Conservation (phyloP, 1,140 invertebrate species). For the Vanessa atalanta region DNA sequence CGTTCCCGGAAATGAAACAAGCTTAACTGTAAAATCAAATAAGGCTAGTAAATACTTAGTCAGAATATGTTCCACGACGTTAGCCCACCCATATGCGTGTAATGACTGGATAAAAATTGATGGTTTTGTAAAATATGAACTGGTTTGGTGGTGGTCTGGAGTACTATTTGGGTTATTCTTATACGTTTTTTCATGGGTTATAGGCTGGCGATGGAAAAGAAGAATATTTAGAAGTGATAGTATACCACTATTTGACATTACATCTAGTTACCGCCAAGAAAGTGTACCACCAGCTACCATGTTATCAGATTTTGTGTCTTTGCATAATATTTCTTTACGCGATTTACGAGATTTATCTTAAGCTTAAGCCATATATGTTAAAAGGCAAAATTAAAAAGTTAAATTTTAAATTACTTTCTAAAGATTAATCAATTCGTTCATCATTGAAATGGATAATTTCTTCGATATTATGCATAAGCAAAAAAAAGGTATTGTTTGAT, state of each 20-base stretch:
- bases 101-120: slow-evolving; percentile 47
- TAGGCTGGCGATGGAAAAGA: slow-evolving; percentile 41
- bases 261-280: slow-evolving; percentile 42
- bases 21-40: slow-evolving; percentile 44
- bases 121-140: slow-evolving; percentile 20
- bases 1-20: slow-evolving; percentile 46
- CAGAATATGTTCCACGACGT: slow-evolving; percentile 58
- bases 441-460: too few species aligned
- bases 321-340: slow-evolving; percentile 7
- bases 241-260: slow-evolving; percentile 51
- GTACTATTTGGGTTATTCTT: slow-evolving; percentile 54
- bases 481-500: too few species aligned
- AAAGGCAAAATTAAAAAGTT: background rate
- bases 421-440: too few species aligned
- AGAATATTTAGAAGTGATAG: slow-evolving; percentile 39
- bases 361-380: background rate
- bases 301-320: slow-evolving; percentile 46
- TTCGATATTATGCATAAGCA: too few species aligned
- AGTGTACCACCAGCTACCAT: slow-evolving; percentile 50
- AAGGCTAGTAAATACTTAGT: slow-evolving; percentile 54
- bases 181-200: slow-evolving; percentile 43
- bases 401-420: background rate
- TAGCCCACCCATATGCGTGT: slow-evolving; percentile 58
- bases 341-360: slow-evolving; percentile 14
- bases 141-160: slow-evolving; percentile 48